phyloP scores from a whole-genome alignment of 2,113 vertebrate species.

The Oxyura jamaicensis region DNA sequence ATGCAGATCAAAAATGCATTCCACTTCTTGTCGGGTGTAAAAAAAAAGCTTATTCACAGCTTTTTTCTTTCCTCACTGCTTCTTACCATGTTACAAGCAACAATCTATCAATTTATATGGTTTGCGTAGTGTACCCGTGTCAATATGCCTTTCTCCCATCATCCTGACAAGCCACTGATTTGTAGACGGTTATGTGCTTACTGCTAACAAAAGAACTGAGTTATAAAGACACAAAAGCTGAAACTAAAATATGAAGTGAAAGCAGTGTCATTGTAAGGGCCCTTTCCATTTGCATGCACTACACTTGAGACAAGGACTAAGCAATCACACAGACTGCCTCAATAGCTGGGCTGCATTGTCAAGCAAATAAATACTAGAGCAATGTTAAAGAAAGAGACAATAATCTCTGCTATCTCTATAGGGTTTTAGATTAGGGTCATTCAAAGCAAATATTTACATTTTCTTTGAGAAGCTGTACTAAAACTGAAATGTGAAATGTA shows the following conservation, averaged over 20 bases:
- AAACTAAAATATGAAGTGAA: background rate
- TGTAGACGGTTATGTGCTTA: rapidly evolving
- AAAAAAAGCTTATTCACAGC: background rate
- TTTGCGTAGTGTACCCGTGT: background rate
- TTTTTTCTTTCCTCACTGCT: background rate
- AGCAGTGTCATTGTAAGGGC: background rate
- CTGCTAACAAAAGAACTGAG: background rate
- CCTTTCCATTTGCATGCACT: background rate
- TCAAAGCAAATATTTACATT: background rate
- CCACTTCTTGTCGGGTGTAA: background rate
- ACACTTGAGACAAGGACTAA: background rate
- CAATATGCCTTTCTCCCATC: background rate
- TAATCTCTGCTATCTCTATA: background rate
- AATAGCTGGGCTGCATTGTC: background rate
- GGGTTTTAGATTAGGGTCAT: background rate
- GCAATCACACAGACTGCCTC: background rate
- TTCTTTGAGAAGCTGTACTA: background rate
- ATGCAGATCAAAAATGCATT: background rate
- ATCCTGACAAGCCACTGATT: background rate
- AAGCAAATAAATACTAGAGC: background rate
- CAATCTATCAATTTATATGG: background rate
- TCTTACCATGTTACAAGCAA: rapidly evolving
- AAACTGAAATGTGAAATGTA: background rate
- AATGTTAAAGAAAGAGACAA: background rate
- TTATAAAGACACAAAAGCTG: background rate